phyloP scores from a whole-genome alignment of 2,113 vertebrate species.

The Phyllopteryx taeniolatus region DNA sequence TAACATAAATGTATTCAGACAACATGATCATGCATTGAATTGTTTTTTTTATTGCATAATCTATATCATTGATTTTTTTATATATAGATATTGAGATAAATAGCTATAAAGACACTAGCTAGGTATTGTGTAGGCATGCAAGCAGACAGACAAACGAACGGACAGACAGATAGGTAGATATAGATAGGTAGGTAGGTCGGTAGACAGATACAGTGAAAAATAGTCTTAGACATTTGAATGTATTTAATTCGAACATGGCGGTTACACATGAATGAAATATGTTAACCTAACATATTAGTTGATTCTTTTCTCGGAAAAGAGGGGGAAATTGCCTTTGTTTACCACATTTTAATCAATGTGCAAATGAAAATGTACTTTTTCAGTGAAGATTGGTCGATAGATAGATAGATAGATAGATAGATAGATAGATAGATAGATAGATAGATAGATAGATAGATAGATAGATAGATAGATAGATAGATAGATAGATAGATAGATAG shows the following conservation, averaged over 20 bases:
- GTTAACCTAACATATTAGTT: no score
- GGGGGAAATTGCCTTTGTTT: no score
- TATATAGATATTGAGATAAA: neutral
- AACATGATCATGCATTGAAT: neutral
- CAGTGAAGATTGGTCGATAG: neutral
- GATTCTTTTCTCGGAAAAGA: no score
- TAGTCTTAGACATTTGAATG: no score
- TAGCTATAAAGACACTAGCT: neutral
- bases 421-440: slow-evolving; percentile 1
- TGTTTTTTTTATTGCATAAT: neutral
- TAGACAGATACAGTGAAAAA: no score
- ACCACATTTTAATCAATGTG: no score
- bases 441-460: slow-evolving; percentile 5
- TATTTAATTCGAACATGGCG: no score
- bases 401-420: neutral
- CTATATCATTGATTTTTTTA: neutral
- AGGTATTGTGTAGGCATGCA: neutral
- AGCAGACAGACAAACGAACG: neutral
- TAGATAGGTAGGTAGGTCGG: neutral
- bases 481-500: neutral
- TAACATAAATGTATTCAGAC: neutral
- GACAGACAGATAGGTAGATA: no score
- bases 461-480: neutral
- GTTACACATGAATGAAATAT: no score
- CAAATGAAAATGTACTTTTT: no score